Evolutionary conservation across 1,140 invertebrate species (phyloP), one percentile per base, ranked within the genome.

Genomic region (Trichonephila inaurata): DNA sequence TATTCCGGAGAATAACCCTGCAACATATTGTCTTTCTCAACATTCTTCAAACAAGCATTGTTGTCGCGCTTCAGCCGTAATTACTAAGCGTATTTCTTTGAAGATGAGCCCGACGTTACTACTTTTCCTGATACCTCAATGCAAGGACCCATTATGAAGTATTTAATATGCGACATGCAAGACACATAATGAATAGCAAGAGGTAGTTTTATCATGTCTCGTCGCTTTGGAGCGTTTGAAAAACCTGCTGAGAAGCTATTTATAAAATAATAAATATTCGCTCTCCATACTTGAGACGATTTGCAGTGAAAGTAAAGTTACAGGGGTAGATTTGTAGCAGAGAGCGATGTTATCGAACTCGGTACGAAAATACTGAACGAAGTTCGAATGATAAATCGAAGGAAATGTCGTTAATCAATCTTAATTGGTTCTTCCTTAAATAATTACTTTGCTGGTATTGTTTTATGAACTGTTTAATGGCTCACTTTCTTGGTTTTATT

Each of bases 401-500:
- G 14, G 28, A 33, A 24, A 40, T 12, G 28, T 77, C 72, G 72
- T 77, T 77, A 77, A 77, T 77, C 72, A 77, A 77, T 33, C 28
- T 14, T 77, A 77, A 77, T 33, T 77, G 72, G 72, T 77, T 77
- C 72, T 72, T 72, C 33, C 40, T 77, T 24, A 77, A 77, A 77
- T 28, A 77, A 77, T 77, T 77, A 77, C 33, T 24, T 77, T 40
- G 18, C 72, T 33, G 33, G 72, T 77, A 40, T 77, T 77, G 72
- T 77, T 77, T 77, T 18, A 77, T 28, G 33, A 19, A 18, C 33
- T 16, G 72, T 33, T 28, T 5, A 77, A 77, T 40, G 72, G 16
- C 72, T 14, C 72, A 24, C 28, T 18, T 33, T 77, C 19, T 40
- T 77, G 40, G 18, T 77, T 77, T 28, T 33, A 33, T 33, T 18